These are phyloP conservation scores for Chironex yamaguchii DNA, from an alignment of 30 jellyfish, hydroid and myxozoan species.

Conservation along the genomic window DNA sequence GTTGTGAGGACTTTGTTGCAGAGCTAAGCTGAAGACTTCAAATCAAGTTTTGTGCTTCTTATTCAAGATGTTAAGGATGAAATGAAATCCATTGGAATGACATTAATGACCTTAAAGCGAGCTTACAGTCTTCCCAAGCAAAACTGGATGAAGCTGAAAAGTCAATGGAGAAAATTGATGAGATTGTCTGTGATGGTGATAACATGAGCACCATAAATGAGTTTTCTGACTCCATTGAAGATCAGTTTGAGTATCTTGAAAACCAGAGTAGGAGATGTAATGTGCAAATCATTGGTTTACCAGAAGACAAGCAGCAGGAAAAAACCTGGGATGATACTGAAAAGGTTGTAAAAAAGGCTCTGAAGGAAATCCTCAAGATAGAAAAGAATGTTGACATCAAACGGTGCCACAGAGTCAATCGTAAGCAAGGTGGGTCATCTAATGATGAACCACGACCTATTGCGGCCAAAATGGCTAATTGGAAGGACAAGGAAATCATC, in stretches of 20 bases:
- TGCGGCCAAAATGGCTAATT: no score
- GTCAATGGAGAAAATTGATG: background rate
- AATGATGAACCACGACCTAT: no score
- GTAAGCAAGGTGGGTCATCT: no score
- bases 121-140: constrained; percentile 21
- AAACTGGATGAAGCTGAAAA: constrained; percentile 14
- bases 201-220: background rate
- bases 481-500: constrained; percentile 22
- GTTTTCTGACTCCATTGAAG: constrained; percentile 13
- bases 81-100: constrained; percentile 18
- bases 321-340: constrained; percentile 11
- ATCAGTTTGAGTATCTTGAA: constrained; percentile 12
- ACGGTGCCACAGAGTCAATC: background rate
- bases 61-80: constrained; percentile 1
- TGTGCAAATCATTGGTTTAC: constrained; percentile 16
- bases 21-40: constrained; percentile 47
- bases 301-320: constrained; percentile 23
- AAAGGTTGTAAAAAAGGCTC: constrained; percentile 2
- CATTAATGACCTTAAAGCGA: constrained; percentile 5
- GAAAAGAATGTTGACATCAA: constrained; percentile 1
- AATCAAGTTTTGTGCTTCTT: no score
- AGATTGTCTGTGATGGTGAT: constrained; percentile 12
- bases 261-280: constrained; percentile 17
- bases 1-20: constrained; percentile 40
- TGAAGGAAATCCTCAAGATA: constrained; percentile 20